These are phyloP conservation scores for Blastobasis lacticolella DNA, from an alignment of 2,888 invertebrate genomes.

Conservation along the genomic window DNA sequence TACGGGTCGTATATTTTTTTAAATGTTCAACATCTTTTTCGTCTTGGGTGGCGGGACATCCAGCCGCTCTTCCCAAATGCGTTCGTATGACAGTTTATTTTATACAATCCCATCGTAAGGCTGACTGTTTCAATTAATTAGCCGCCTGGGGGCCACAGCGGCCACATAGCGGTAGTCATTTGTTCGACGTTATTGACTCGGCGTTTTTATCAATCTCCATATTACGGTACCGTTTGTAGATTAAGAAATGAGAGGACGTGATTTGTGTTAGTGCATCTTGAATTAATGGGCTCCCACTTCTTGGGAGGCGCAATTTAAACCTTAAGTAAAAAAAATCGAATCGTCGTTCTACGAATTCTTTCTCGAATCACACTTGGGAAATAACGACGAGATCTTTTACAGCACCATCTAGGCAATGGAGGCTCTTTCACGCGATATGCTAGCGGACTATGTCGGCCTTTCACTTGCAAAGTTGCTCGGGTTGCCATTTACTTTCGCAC, in stretches of 20 bases:
- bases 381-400: no score
- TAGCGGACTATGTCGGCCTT: no score
- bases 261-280: background rate
- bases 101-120: conserved; percentile 44
- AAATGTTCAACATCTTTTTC: conserved; percentile 1
- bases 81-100: conserved; percentile 39
- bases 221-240: background rate
- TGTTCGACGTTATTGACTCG: conserved; percentile 31
- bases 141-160: conserved; percentile 11
- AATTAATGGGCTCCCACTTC: background rate
- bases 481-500: no score
- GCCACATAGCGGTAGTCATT: conserved; percentile 46
- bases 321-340: no score
- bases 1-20: no score
- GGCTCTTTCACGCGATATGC: no score
- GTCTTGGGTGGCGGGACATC: conserved; percentile 26
- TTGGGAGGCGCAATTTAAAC: no score
- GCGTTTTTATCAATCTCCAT: conserved; percentile 17
- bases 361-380: no score
- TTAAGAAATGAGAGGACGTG: background rate
- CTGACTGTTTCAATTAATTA: conserved; percentile 61
- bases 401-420: no score
- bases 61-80: conserved; percentile 20
- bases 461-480: no score
- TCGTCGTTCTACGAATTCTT: no score